Evolutionary conservation across 2,888 invertebrate genomes (phyloP).

Genomic region (Chymomyza fuscimana): DNA sequence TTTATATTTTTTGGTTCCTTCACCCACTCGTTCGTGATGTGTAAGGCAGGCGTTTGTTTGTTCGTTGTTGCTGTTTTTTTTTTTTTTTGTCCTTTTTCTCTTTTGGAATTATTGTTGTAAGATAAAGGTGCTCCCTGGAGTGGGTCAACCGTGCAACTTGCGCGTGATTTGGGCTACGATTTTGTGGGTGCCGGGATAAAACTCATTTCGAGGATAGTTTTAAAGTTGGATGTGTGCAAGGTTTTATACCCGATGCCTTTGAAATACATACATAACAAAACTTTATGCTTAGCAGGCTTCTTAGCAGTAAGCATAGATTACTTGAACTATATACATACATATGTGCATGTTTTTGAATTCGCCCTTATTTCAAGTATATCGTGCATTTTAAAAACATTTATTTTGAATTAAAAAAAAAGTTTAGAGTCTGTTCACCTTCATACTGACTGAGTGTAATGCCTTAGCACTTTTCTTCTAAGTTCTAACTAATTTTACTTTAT

Average conservation of each 20-base stretch:
- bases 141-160: background rate
- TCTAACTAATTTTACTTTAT: no score
- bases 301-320: no score
- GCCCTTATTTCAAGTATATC: no score
- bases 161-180: background rate
- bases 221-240: background rate
- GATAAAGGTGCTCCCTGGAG: background rate
- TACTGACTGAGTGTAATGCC: no score
- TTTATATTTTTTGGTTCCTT: slow-evolving; percentile 27
- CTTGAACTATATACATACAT: no score
- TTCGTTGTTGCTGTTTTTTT: slow-evolving; percentile 13
- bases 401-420: no score
- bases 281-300: no score
- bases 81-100: slow-evolving; percentile 28
- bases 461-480: no score
- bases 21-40: slow-evolving; percentile 7
- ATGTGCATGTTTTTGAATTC: no score
- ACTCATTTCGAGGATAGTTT: background rate
- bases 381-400: no score
- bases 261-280: background rate
- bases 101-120: background rate
- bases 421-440: no score
- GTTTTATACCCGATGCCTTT: background rate
- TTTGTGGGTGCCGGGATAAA: background rate
- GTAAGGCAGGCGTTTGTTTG: background rate